These are phyloP conservation scores for Pogonophryne albipinna DNA, from an alignment of 2,797 vertebrate species.

Conservation along the genomic window DNA sequence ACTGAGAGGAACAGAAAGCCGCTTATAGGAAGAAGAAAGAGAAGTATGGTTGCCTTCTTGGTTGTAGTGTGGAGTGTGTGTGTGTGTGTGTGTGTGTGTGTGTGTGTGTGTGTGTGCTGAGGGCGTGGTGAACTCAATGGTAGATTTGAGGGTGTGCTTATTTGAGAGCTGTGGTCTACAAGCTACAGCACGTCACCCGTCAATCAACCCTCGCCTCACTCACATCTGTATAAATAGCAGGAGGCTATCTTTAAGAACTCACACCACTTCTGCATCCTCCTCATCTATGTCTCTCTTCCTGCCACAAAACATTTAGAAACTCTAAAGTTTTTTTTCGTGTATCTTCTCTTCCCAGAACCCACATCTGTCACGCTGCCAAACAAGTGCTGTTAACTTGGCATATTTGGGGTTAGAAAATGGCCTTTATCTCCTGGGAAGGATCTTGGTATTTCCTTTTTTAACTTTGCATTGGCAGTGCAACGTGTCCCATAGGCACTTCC, in stretches of 20 bases:
- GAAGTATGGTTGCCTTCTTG: constrained; percentile 58
- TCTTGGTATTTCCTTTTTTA: constrained; percentile 64
- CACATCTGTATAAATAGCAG: constrained; percentile 56
- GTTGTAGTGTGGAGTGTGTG: constrained; percentile 49
- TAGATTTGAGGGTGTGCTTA: constrained; percentile 60
- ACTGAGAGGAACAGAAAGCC: constrained; percentile 54
- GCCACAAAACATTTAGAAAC: constrained; percentile 32
- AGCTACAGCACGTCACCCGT: constrained; percentile 78
- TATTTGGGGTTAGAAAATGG: constrained; percentile 31
- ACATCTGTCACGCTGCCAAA: constrained; percentile 18
- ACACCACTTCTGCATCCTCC: constrained; percentile 68
- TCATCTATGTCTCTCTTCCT: constrained; percentile 57
- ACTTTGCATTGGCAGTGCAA: constrained; percentile 28
- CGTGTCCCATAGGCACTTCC: constrained; percentile 28
- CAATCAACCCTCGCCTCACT: constrained; percentile 45
- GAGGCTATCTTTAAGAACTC: constrained; percentile 70
- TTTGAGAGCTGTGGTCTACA: constrained; percentile 68
- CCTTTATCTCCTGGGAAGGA: constrained; percentile 60
- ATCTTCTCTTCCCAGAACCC: constrained; percentile 25
- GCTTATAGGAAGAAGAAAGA: constrained; percentile 63
- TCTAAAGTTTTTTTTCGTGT: not conserved
- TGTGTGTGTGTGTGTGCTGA: constrained; percentile 41
- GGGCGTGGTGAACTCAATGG: constrained; percentile 72
- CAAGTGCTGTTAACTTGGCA: constrained; percentile 31
- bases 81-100: constrained; percentile 34